phyloP scores from a whole-genome alignment of 2,113 vertebrate genomes.

The Rattus norvegicus region GRCr8 NC_086026.1:30802501-30803000 shows the following conservation, averaged over 20 bases:
- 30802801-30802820: neutral
- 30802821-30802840: neutral
- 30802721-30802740: neutral
- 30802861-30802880: neutral
- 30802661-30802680: neutral
- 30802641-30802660: neutral
- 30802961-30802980: neutral
- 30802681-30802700: neutral
- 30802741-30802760: neutral
- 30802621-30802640: constrained; percentile 22
- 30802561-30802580: neutral
- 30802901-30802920: neutral
- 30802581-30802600: neutral
- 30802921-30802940: neutral
- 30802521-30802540: neutral
- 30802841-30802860: neutral
- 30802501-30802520: constrained; percentile 49
- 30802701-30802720: neutral
- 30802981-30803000: neutral
- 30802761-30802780: neutral
- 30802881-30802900: neutral
- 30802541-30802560: neutral
- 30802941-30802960: neutral
- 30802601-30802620: neutral
- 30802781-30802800: neutral